Conservation (phyloP, 1,140 invertebrate genomes). For the Mylabris phalerata region DNA sequence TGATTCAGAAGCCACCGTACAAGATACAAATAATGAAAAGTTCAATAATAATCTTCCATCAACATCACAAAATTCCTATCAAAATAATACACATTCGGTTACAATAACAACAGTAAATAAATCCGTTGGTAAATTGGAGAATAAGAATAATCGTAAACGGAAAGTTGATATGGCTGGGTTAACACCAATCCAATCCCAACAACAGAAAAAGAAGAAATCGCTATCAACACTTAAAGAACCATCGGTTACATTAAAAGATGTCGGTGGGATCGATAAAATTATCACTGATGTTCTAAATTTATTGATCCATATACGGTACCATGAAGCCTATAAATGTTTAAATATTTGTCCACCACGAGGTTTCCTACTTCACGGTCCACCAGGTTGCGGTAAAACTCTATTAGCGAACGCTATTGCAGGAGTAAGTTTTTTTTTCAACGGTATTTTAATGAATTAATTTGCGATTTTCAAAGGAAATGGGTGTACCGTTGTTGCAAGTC, state of each 20-base stretch:
- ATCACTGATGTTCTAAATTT: constrained; percentile 74
- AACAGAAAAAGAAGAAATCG: constrained; percentile 24
- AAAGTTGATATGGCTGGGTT: constrained; percentile 1
- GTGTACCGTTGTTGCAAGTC: constrained; percentile 75
- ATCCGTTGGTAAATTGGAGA: not conserved
- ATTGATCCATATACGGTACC: constrained; percentile 75
- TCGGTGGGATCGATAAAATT: constrained; percentile 66
- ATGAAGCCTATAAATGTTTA: constrained; percentile 70
- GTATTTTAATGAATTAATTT: not conserved
- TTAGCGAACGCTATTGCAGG: constrained; percentile 90
- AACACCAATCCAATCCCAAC: not conserved
- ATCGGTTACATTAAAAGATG: constrained; percentile 43
- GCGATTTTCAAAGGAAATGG: constrained; percentile 47
- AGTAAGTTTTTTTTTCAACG: constrained; percentile 46
- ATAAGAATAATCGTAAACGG: not conserved
- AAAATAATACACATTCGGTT: constrained; percentile 3
- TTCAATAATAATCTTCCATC: constrained; percentile 22
- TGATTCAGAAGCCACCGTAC: constrained; percentile 25
- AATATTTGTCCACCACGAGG: constrained; percentile 78
- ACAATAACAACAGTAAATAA: constrained; percentile 4
- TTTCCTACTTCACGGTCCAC: constrained; percentile 83
- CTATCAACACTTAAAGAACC: constrained; percentile 16
- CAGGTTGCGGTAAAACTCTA: constrained; percentile 89
- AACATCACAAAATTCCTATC: constrained; percentile 8
- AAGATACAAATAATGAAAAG: constrained; percentile 7